phyloP scores from a whole-genome alignment of 2,888 invertebrate species.

The Drosophila mettleri region DNA sequence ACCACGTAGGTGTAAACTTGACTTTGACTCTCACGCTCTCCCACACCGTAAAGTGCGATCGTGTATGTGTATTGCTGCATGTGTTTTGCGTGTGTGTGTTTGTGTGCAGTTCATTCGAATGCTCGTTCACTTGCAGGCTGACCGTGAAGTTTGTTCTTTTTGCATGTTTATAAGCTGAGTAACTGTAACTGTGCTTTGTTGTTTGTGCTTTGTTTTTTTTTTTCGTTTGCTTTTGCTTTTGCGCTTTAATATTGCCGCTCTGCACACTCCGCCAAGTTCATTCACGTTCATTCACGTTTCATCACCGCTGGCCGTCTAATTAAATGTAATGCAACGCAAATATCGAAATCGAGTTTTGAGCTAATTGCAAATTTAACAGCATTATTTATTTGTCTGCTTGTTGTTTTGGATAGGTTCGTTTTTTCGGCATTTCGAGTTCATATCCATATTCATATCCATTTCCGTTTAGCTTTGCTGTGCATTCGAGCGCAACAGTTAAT shows the following conservation, averaged over 20 bases:
- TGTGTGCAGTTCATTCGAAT: slow-evolving; percentile 11
- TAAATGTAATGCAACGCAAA: slow-evolving; percentile 64
- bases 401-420: slow-evolving; percentile 24
- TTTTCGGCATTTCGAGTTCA: slow-evolving; percentile 50
- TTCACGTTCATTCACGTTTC: slow-evolving; percentile 70
- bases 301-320: slow-evolving; percentile 53
- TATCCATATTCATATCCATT: slow-evolving; percentile 52
- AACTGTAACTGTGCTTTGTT: slow-evolving; percentile 48
- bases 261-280: slow-evolving; percentile 63
- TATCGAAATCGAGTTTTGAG: slow-evolving; percentile 66
- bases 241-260: slow-evolving; percentile 34
- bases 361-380: slow-evolving; percentile 67
- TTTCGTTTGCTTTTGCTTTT: neutral
- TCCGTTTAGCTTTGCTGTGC: slow-evolving; percentile 65
- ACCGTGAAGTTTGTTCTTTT: slow-evolving; percentile 67
- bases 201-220: slow-evolving; percentile 17
- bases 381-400: slow-evolving; percentile 23
- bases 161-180: slow-evolving; percentile 50
- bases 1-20: slow-evolving; percentile 52
- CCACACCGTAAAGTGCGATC: slow-evolving; percentile 39
- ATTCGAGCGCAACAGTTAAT: slow-evolving; percentile 77
- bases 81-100: slow-evolving; percentile 9
- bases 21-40: slow-evolving; percentile 56
- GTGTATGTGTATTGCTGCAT: slow-evolving; percentile 3
- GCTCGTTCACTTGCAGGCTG: slow-evolving; percentile 42